Conservation (phyloP, 2,888 invertebrate species). For the Acanthacorydalis orientalis region DNA sequence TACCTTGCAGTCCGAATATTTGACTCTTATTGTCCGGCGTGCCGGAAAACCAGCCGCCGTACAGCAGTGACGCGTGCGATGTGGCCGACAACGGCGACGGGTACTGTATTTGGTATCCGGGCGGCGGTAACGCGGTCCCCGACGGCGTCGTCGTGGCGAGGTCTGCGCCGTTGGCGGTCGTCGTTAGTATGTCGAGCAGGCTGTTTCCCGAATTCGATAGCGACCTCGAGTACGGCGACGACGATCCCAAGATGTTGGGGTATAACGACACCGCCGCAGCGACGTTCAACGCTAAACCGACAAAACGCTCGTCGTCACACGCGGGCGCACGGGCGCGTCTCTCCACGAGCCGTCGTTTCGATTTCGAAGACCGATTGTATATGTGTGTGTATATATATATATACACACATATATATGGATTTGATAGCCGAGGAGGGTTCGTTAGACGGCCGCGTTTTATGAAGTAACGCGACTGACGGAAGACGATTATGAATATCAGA, state of each 20-base stretch:
- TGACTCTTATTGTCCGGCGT: conserved; percentile 22
- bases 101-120: conserved; percentile 1
- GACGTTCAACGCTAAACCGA: not conserved
- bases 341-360: no score
- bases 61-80: conserved; percentile 19
- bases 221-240: not conserved
- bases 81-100: conserved; percentile 9
- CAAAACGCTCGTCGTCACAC: not conserved
- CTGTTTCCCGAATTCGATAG: no score
- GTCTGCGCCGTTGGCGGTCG: not conserved
- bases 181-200: not conserved
- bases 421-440: no score
- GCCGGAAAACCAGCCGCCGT: conserved; percentile 21
- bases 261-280: not conserved
- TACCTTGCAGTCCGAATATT: conserved; percentile 47
- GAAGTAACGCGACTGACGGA: no score
- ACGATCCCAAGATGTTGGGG: not conserved
- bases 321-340: no score
- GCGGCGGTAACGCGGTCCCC: conserved; percentile 4
- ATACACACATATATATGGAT: no score
- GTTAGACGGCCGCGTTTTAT: no score
- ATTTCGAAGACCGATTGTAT: no score
- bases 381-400: no score
- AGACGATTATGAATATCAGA: no score
- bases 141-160: conserved; percentile 16